These are phyloP conservation scores for Drosophila basisetae DNA, from an alignment of 2,888 invertebrate species.

Conservation along the genomic window DNA sequence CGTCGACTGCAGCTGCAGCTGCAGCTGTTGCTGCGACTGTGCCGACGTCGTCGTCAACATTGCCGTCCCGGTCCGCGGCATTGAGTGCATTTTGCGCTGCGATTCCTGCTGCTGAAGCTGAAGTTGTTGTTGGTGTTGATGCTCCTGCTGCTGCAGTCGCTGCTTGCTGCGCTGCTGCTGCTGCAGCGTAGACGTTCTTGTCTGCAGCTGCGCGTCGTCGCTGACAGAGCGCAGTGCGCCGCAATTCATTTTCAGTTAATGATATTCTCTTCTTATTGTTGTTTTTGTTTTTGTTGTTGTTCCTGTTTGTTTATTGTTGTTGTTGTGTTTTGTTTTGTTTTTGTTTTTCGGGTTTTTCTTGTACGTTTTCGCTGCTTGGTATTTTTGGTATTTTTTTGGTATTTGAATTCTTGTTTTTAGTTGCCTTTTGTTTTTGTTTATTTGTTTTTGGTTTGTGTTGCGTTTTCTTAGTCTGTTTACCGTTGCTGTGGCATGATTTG, in stretches of 20 bases:
- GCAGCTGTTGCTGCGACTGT: constrained; percentile 22
- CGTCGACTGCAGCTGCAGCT: constrained; percentile 29
- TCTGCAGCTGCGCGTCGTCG: constrained; percentile 73
- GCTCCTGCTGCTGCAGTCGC: constrained; percentile 27
- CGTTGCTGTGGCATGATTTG: constrained; percentile 58
- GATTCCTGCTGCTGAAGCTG: constrained; percentile 27
- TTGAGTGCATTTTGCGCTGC: constrained; percentile 67
- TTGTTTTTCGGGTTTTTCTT: constrained; percentile 3
- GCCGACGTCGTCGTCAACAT: constrained; percentile 19
- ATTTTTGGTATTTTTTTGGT: constrained; percentile 64
- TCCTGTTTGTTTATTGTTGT: not conserved
- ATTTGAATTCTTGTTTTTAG: constrained; percentile 29
- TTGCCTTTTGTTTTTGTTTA: constrained; percentile 30
- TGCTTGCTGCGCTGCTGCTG: constrained; percentile 46
- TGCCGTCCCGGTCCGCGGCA: constrained; percentile 61
- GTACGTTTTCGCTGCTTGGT: constrained; percentile 19
- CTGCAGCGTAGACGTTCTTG: constrained; percentile 15
- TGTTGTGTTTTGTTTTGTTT: constrained; percentile 24
- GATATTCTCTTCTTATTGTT: not conserved
- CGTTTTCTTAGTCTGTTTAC: constrained; percentile 40
- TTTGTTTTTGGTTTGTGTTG: constrained; percentile 52
- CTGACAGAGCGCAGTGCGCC: constrained; percentile 83
- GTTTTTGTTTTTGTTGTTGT: constrained; percentile 24
- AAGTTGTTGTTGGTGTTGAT: constrained; percentile 33
- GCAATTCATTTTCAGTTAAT: constrained; percentile 82